Percentiles rank a stretch among this genome's conserved stretches.
phyloP scores from a whole-genome alignment of 1,140 invertebrate species.

The Cephus cinctus region DNA sequence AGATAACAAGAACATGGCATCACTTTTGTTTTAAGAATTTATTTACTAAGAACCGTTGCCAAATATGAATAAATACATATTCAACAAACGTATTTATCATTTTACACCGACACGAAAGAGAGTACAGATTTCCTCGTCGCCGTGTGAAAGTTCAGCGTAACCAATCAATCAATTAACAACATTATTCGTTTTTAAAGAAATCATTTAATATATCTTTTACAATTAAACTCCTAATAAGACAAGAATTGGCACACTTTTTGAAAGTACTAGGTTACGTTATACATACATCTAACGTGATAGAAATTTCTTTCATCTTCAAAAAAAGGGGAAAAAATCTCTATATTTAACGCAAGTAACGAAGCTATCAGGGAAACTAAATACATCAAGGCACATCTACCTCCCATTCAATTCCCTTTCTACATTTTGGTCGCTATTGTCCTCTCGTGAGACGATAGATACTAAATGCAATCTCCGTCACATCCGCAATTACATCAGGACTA shows the following conservation, averaged over 20 bases:
- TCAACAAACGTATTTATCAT: slow-evolving; percentile 2
- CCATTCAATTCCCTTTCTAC: slow-evolving; percentile 9
- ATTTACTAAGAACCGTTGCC: slow-evolving; percentile 31
- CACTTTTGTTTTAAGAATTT: slow-evolving; percentile 23
- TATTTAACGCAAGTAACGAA: slow-evolving; percentile 9
- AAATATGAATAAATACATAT: slow-evolving; percentile 33
- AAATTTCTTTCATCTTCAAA: not conserved
- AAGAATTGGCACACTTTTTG: not conserved
- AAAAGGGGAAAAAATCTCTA: not conserved
- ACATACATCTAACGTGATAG: not conserved
- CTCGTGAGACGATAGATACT: not conserved
- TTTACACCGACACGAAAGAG: too few relatives aligned
- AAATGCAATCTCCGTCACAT: not conserved
- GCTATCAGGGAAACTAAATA: slow-evolving; percentile 23
- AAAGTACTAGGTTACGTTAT: not conserved
- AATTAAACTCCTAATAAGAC: not conserved
- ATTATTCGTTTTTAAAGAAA: too few relatives aligned
- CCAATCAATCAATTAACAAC: too few relatives aligned
- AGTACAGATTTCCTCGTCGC: too few relatives aligned
- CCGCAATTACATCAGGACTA: too few relatives aligned
- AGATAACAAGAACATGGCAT: not conserved
- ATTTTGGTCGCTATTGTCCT: slow-evolving; percentile 10
- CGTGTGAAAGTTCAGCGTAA: too few relatives aligned
- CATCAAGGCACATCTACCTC: slow-evolving; percentile 38
- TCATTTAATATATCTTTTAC: too few relatives aligned